Base-by-base conservation (phyloP, 2,797 vertebrate species). In the Ctenopoma kingsleyae region DNA sequence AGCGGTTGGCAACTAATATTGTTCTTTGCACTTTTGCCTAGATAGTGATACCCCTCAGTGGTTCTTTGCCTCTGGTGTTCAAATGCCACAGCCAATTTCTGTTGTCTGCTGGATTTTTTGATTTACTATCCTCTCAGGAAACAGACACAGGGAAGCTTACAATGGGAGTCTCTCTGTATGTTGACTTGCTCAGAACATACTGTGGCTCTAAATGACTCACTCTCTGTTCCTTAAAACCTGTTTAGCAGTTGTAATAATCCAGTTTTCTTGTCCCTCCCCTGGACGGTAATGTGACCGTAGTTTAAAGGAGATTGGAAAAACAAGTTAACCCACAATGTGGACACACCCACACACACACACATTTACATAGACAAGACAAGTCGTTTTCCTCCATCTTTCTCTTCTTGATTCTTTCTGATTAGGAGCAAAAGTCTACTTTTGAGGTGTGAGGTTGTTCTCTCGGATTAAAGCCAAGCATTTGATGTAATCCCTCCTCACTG, bases 271-370 rank as follows among this genome's bases (percentile, higher is more conserved):
- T 74, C 62, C 80, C 80, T 58, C 71, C 83, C 82, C 35, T 58
- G 0, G 55, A 68, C 40, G 27, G 74, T 81, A 87, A 83, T 64
- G 73, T 81, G 75, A 78, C 52, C 40, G 16, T 75, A 44, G 53
- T 66, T 75, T 74, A 40, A 70, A 85, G 60, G 48, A 82, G 59
- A 74, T 84, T 69, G 60, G 82, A 83, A 87, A 89, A 93, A 90
- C 90, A 74, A 91, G 92, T 93, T 86, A 53, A 55, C 71, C 89
- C 76, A 6, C 89, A 88, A 69, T 84, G 63, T 72, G 55, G 86
- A 78, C 89, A 91, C 89, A 82, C 88, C 87, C 85, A 71, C 72
- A 49, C 55, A 71, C 72, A 49, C 55, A 9, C 52, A 44, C 53
- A 46, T 9, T 11, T 15, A 53, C 6, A 16, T 8, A 64, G 22